phyloP scores from a whole-genome alignment of 2,888 invertebrate genomes.

The Archaeoteleia sp. region DNA sequence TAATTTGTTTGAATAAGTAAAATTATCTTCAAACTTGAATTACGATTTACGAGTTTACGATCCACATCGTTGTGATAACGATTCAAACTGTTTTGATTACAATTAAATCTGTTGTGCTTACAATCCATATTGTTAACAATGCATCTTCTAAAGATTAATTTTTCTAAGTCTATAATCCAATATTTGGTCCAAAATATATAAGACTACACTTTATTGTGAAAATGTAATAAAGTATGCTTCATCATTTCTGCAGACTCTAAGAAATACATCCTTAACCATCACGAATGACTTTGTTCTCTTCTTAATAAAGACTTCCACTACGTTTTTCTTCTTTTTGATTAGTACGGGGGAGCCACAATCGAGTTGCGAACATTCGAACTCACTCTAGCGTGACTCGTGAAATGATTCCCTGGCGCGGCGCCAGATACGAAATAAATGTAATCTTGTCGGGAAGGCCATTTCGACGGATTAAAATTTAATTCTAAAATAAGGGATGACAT shows the following conservation, averaged over 20 bases:
- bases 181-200: no score
- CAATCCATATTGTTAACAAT: no score
- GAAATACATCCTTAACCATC: background rate
- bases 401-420: conserved; percentile 55
- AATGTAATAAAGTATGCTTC: no score
- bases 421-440: conserved; percentile 66
- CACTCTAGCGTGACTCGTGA: conserved; percentile 34
- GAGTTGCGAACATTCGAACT: conserved; percentile 29
- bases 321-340: conserved; percentile 32
- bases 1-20: no score
- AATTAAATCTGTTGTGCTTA: no score
- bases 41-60: no score
- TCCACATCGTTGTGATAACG: no score
- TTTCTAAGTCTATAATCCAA: no score
- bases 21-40: no score
- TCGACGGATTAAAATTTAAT: conserved; percentile 73
- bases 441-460: conserved; percentile 59
- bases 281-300: background rate
- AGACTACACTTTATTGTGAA: no score
- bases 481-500: conserved; percentile 73
- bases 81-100: no score
- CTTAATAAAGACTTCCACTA: conserved; percentile 9
- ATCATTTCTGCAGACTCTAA: conserved; percentile 1
- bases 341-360: conserved; percentile 27
- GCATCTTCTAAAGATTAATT: no score